Base-by-base conservation (phyloP, 2,113 vertebrate genomes). In the Caloenas nicobarica region DNA sequence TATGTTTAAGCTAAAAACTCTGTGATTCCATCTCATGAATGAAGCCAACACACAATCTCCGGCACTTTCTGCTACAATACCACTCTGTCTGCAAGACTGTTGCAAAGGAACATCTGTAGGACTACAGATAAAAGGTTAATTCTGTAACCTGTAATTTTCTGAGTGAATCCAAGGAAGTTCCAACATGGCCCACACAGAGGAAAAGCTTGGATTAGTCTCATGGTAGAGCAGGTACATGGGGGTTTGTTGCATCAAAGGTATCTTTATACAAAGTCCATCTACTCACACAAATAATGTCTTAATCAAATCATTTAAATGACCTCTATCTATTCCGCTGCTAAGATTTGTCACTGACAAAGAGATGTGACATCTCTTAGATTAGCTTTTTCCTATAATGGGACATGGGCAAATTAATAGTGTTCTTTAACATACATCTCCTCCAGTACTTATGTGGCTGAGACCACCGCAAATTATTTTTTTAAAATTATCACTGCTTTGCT, bases 391-490 rank as follows among this genome's bases (percentile, higher is more conserved):
- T 70, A 8, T 83, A 83, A 83, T 16, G 56, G 54, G 48, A 88
- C 61, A 70, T 16, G 53, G 25, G 60, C 53, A 90, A 73, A 94
- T 94, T 88, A 92, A 86, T 38, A 83, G 36, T 6, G n/a, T 71
- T 92, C 42, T 86, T 96, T 68, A 86, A 81, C 44, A 54, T 57
- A 86, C 28, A 81, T 33, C 61, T 89, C 56, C 42, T 57, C 18
- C 61, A 84, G 60, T 53, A 86, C n/a, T 62, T 64, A 54, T 13
- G 61, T 61, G 73, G 25, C 50, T 57, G 44, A 93, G 83, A 93
- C 36, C 65, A 88, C 44, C 9, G 26, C 57, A 93, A 89, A 96
- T 93, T 86, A 93, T 73, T 94, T 81, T 88, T 65, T 40, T 53
- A 61, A 79, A 81, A 74, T 91, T 65, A 85, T 57, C 70, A 68